phyloP scores from a whole-genome alignment of 2,797 vertebrate genomes.

The Cyclopterus lumpus region DNA sequence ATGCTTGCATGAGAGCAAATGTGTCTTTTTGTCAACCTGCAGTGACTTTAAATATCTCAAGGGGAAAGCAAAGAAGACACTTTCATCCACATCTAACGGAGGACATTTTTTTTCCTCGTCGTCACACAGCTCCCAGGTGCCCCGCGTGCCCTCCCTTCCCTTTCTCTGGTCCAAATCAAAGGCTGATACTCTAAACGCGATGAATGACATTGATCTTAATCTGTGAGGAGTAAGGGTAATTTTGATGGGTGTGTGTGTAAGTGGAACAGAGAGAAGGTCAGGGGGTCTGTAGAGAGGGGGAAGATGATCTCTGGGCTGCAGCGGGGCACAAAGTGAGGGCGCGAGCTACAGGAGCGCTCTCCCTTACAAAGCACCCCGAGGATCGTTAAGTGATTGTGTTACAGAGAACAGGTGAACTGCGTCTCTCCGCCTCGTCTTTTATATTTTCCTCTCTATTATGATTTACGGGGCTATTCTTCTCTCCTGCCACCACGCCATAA shows the following conservation, averaged over 20 bases:
- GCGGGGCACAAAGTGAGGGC: conserved; percentile 76
- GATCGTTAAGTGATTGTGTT: conserved; percentile 86
- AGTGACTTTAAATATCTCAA: conserved; percentile 45
- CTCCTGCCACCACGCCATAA: conserved; percentile 68
- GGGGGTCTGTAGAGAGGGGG: conserved; percentile 71
- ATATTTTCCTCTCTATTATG: conserved; percentile 81
- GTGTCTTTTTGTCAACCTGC: conserved; percentile 19
- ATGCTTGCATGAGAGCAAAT: conserved; percentile 13
- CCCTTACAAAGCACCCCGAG: conserved; percentile 78
- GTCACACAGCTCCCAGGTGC: conserved; percentile 78
- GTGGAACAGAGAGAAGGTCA: conserved; percentile 78
- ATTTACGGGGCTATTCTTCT: conserved; percentile 81
- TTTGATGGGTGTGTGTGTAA: conserved; percentile 74
- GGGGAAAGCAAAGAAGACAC: conserved; percentile 56
- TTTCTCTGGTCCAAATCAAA: conserved; percentile 81
- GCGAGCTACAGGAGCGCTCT: conserved; percentile 73
- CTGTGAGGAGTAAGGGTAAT: conserved; percentile 77
- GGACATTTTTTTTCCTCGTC: conserved; percentile 66
- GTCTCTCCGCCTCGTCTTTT: conserved; percentile 77
- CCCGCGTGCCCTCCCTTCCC: conserved; percentile 79
- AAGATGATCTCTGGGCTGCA: conserved; percentile 76
- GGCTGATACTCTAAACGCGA: conserved; percentile 82
- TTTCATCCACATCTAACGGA: conserved; percentile 66
- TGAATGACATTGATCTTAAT: conserved; percentile 86
- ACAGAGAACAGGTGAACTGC: conserved; percentile 85